Percentiles rank a stretch among this genome's conserved stretches.
Conservation (phyloP, 2,888 invertebrate species). For the Epinotia nisella region DNA sequence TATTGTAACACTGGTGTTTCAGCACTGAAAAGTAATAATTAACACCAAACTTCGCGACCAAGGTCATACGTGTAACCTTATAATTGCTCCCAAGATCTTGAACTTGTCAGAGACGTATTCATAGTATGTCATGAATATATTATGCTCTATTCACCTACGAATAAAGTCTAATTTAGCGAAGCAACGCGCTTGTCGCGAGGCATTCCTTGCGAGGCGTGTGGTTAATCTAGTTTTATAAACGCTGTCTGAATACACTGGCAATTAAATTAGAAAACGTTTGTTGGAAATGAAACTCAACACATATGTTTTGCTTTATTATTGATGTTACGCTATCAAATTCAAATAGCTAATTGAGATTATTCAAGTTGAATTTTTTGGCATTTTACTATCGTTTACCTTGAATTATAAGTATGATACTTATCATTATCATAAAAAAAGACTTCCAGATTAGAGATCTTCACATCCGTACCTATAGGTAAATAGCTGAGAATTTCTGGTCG, state of each 20-base stretch:
- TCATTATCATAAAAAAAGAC: too few species aligned
- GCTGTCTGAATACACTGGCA: conserved; percentile 12
- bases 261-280: background rate
- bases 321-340: background rate
- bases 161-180: conserved; percentile 3
- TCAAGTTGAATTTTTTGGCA: too few species aligned
- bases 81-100: conserved; percentile 10
- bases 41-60: background rate
- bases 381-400: too few species aligned
- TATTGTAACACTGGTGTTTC: too few species aligned
- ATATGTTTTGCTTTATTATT: background rate
- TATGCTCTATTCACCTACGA: background rate
- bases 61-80: conserved; percentile 4
- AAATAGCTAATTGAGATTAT: too few species aligned
- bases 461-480: too few species aligned
- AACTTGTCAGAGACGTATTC: conserved; percentile 4
- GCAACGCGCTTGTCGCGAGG: background rate
- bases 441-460: too few species aligned
- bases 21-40: background rate
- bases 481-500: too few species aligned
- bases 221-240: conserved; percentile 19
- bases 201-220: background rate
- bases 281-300: background rate
- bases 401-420: too few species aligned
- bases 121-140: background rate